phyloP scores from a whole-genome alignment of 2,113 vertebrate genomes.

The Gallinago jamesoni region DNA sequence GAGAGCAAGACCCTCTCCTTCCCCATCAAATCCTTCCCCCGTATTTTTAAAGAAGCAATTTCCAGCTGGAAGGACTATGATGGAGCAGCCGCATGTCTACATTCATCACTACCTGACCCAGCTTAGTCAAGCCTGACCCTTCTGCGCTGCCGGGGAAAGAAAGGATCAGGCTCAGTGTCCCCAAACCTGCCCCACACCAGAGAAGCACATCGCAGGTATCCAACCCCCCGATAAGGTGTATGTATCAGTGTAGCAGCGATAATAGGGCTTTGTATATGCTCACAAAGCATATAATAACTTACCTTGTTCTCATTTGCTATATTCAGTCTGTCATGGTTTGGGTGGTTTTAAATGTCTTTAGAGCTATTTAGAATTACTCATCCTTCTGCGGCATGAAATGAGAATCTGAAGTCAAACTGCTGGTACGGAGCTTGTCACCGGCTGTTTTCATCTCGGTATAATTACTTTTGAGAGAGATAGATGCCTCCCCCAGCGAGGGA shows the following conservation, averaged over 20 bases:
- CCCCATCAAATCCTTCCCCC: fast-evolving
- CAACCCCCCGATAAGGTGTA: not conserved
- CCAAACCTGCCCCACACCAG: not conserved
- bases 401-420: constrained; percentile 6
- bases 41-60: not conserved
- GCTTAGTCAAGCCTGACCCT: not conserved
- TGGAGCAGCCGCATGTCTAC: not conserved
- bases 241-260: not conserved
- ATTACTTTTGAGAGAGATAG: not conserved
- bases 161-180: not conserved
- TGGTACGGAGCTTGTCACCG: not conserved
- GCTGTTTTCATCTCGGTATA: not conserved
- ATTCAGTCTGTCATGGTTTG: not conserved
- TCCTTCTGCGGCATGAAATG: constrained; percentile 18
- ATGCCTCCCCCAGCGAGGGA: not conserved
- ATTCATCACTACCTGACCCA: not conserved
- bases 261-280: constrained; percentile 18
- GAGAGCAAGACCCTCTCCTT: not conserved
- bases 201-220: not conserved
- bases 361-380: constrained; percentile 16
- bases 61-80: not conserved
- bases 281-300: constrained; percentile 30
- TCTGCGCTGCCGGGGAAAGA: not conserved
- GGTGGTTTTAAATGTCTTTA: constrained; percentile 21
- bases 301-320: constrained; percentile 1